Evolutionary conservation across 37 sponge, comb jelly and placozoan species (phyloP), one percentile per base, ranked within the genome.

Genomic region (Chondrilla cf. caribensis): DNA sequence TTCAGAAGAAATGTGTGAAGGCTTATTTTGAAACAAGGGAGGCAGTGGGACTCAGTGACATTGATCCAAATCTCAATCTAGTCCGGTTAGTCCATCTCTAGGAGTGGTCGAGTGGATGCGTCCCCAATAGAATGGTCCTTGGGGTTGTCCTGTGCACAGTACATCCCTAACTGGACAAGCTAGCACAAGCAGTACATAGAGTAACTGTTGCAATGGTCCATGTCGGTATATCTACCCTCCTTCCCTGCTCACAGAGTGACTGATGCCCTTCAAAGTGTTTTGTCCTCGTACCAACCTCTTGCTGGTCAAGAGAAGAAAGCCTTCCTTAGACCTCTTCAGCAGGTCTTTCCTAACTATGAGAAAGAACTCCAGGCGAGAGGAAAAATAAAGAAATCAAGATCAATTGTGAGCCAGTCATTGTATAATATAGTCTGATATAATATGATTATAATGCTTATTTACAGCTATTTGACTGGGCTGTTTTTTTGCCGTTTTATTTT

Each of bases 241-340:
- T n/a, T n/a, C n/a, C n/a, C n/a, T n/a, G n/a, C n/a, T n/a, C n/a
- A n/a, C 43, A 73, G 76, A 22, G 44, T 73, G 44, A 73, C 44
- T 2, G 76, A 73, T 40, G 76, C 76, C 76, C 44, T 73, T 21
- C 76, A 73, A 43, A 73, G 24, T 40, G 76, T 73, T 4, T 21
- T 73, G 24, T 73, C 76, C 44, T 73, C 76, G 8, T 73, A 73
- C 76, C 76, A 73, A 24, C 76, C 76, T 2, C 76, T 73, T 11
- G 43, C 14, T n/a, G 25, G 44, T 3, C 76, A 73, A 2, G 76
- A 73, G 9, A 73, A 73, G 43, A 73, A 73, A 37, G 76, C 76
- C 76, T 73, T 73, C 25, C 76, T 73, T 8, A 32, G 43, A 15
- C 76, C 76, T n/a, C 76, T 73, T 39, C 76, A 73, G 76, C 76